phyloP scores from a whole-genome alignment of 92 coral and sea anemone species.

The Umimayanthus kanabou region DNA sequence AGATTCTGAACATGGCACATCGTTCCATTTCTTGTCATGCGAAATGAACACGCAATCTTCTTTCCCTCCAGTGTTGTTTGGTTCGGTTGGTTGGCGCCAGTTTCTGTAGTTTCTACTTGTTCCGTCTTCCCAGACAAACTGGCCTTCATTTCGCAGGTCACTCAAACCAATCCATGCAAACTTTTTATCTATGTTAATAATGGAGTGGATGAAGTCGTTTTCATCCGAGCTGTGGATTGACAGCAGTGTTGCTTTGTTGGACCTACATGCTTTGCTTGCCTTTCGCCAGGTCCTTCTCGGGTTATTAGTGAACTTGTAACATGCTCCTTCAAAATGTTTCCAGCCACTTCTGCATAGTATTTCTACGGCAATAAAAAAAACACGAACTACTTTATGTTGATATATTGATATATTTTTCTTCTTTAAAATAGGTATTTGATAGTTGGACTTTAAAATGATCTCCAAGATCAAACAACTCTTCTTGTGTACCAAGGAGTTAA shows the following conservation, averaged over 20 bases:
- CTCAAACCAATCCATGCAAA: slow-evolving; percentile 19
- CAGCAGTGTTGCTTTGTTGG: background rate
- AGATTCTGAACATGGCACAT: background rate
- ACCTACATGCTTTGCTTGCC: background rate
- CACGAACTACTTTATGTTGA: background rate
- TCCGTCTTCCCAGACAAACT: slow-evolving; percentile 22
- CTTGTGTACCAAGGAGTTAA: no score
- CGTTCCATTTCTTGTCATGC: slow-evolving; percentile 16
- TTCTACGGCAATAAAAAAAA: background rate
- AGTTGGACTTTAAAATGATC: no score
- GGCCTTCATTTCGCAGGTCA: background rate
- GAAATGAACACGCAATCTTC: background rate
- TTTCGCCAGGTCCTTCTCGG: background rate
- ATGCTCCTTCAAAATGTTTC: background rate
- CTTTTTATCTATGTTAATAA: background rate
- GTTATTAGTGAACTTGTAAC: background rate
- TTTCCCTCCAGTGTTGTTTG: background rate
- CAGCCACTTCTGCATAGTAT: background rate
- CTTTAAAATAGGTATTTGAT: no score
- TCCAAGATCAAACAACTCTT: no score
- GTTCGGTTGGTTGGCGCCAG: slow-evolving; percentile 9
- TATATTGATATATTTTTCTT: no score
- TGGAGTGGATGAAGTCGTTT: slow-evolving; percentile 2
- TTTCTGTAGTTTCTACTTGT: background rate
- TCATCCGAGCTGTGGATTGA: slow-evolving; percentile 6